Evolutionary conservation across 2,888 invertebrate species (phyloP).

Genomic region (Leucozona laternaria): DNA sequence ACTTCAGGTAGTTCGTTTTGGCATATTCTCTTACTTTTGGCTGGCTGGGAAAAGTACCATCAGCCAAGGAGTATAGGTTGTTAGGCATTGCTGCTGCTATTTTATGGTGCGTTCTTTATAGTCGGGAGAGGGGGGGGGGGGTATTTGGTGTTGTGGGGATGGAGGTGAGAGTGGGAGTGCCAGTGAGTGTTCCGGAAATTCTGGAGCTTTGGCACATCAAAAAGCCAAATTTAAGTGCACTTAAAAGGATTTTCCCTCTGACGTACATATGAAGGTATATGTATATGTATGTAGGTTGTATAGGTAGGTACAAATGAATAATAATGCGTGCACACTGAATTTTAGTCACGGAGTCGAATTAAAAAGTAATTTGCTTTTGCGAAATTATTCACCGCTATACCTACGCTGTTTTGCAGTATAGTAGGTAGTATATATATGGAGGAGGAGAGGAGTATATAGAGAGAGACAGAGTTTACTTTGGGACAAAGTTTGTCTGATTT

Average conservation of each 20-base stretch:
- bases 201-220: constrained; percentile 57
- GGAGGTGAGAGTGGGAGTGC: background rate
- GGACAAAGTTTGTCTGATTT: constrained; percentile 66
- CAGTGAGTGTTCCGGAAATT: constrained; percentile 46
- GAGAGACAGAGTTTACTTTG: constrained; percentile 63
- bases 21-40: constrained; percentile 26
- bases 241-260: constrained; percentile 67
- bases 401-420: background rate
- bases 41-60: background rate
- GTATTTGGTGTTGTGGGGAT: too few species aligned
- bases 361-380: constrained; percentile 70
- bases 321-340: constrained; percentile 72
- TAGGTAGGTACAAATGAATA: constrained; percentile 63
- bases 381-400: constrained; percentile 54
- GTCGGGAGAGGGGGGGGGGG: too few species aligned
- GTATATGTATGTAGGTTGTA: background rate
- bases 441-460: too few species aligned
- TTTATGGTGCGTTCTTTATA: constrained; percentile 47
- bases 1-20: constrained; percentile 40
- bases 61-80: background rate
- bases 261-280: background rate
- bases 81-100: constrained; percentile 7
- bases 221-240: constrained; percentile 75
- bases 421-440: background rate
- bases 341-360: constrained; percentile 73